Evolutionary conservation across 2,113 vertebrate species (phyloP), one percentile per base, ranked within the genome.

Genomic region (Drymodes brunneopygia): DNA sequence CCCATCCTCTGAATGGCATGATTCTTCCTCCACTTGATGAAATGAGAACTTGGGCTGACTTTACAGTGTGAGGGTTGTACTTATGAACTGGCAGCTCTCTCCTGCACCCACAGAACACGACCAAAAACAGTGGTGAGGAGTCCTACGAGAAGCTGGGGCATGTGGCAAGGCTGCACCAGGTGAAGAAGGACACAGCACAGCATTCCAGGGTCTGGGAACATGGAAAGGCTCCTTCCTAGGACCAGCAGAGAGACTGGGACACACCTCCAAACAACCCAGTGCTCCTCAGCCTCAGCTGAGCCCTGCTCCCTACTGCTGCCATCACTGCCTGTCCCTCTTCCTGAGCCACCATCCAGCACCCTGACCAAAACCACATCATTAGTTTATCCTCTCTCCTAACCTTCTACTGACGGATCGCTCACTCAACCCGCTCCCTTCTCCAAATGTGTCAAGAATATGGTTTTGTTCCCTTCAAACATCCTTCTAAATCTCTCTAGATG

Each of bases 111-210:
- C 11, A 25, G 7, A 69, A 12, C 5, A 0, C 0, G 11, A 57
- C 11, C 56, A 35, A 10, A 13, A 29, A 8, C 31, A 7, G n/a
- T 1, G 8, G 6, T 11, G 25, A 89, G 36, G 31, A 6, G 11
- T 10, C 18, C 42, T 6, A 7, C 35, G 29, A 79, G 20, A 60
- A 35, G 28, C 38, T 77, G 64, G 20, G 17, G 7, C 12, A 24
- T 0, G 1, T 15, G 47, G 29, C 15, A 18, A 38, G 18, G 48
- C 54, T 62, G 15, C 2, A 2, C 1, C 1, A 1, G 25, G 18
- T 50, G 48, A 58, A 50, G 42, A 4, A 88, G 38, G 38, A 24
- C 1, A 2, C 0, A 0, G 51, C 9, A 72, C 15, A 15, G 54
- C 25, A 10, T 17, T 86, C n/a, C 22, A 1, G 0, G 42, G 11